These are phyloP conservation scores for Ceratosolen fusciceps DNA, from an alignment of 1,140 invertebrate species.

Conservation along the genomic window DNA sequence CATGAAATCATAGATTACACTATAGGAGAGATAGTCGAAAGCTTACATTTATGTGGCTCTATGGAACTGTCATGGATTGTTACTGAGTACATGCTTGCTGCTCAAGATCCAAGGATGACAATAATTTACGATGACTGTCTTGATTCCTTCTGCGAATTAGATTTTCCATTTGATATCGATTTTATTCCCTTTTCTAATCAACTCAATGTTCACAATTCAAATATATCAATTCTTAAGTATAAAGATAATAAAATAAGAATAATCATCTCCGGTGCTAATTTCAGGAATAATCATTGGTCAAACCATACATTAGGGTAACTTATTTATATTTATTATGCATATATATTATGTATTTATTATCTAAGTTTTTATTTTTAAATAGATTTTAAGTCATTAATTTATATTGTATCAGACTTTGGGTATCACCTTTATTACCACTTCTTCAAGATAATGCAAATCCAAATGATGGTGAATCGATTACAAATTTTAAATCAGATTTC, in stretches of 20 bases:
- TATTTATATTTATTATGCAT: slow-evolving; percentile 16
- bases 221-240: slow-evolving; percentile 91
- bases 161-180: slow-evolving; percentile 74
- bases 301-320: slow-evolving; percentile 91
- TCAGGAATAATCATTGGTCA: slow-evolving; percentile 91
- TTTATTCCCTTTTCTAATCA: slow-evolving; percentile 85
- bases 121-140: slow-evolving; percentile 81
- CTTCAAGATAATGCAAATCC: slow-evolving; percentile 73
- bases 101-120: slow-evolving; percentile 73
- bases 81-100: slow-evolving; percentile 82
- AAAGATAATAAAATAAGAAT: slow-evolving; percentile 86
- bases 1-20: slow-evolving; percentile 84
- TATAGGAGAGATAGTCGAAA: slow-evolving; percentile 80
- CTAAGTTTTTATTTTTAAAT: too few relatives aligned
- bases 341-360: too few relatives aligned
- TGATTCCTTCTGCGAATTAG: slow-evolving; percentile 66
- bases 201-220: slow-evolving; percentile 93
- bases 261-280: slow-evolving; percentile 92
- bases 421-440: slow-evolving; percentile 83
- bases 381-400: too few relatives aligned
- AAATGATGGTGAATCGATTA: slow-evolving; percentile 84
- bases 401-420: slow-evolving; percentile 75
- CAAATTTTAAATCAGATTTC: slow-evolving; percentile 87
- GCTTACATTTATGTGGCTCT: slow-evolving; percentile 92
- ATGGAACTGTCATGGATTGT: slow-evolving; percentile 90